phyloP scores from a whole-genome alignment of 1,140 invertebrate genomes.

The Pogonomyrmex barbatus region DNA sequence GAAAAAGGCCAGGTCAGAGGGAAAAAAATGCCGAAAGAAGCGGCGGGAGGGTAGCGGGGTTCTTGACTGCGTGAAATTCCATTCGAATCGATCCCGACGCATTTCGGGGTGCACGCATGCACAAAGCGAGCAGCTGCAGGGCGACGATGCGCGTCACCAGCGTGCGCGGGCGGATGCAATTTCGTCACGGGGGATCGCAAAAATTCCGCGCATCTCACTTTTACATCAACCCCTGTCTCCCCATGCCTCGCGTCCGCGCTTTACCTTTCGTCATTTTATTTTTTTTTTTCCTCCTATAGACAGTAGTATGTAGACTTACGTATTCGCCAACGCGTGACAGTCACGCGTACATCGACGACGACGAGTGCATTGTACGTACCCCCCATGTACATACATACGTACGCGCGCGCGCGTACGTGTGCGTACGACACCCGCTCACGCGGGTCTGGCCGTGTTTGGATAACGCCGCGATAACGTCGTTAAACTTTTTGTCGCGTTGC shows the following conservation, averaged over 20 bases:
- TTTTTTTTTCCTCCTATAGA: not conserved
- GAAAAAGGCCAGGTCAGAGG: slow-evolving; percentile 23
- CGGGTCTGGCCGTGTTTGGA: slow-evolving; percentile 69
- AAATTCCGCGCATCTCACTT: slow-evolving; percentile 61
- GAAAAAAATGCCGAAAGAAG: slow-evolving; percentile 33
- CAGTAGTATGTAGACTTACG: slow-evolving; percentile 37
- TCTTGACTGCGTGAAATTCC: slow-evolving; percentile 62
- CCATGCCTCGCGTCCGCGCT: slow-evolving; percentile 1
- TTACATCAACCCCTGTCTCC: not conserved
- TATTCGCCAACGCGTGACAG: slow-evolving; percentile 32
- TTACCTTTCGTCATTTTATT: slow-evolving; percentile 46
- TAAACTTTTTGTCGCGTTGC: slow-evolving; percentile 74
- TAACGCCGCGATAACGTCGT: slow-evolving; percentile 75
- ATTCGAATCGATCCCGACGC: slow-evolving; percentile 60
- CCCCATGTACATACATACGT: slow-evolving; percentile 46
- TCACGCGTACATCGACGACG: slow-evolving; percentile 45
- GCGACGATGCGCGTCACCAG: slow-evolving; percentile 48
- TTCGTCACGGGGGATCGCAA: slow-evolving; percentile 51
- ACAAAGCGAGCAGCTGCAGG: slow-evolving; percentile 41
- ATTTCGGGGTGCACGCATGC: slow-evolving; percentile 55
- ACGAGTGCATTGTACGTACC: slow-evolving; percentile 61
- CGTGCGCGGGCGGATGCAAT: slow-evolving; percentile 52
- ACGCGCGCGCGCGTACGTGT: not conserved
- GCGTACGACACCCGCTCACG: slow-evolving; percentile 53
- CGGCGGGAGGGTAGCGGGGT: not conserved